Percentiles rank a stretch among this genome's conserved stretches.
These are phyloP conservation scores for Chaitophorus viminalis DNA, from an alignment of 2,888 invertebrate species.

Conservation along the genomic window DNA sequence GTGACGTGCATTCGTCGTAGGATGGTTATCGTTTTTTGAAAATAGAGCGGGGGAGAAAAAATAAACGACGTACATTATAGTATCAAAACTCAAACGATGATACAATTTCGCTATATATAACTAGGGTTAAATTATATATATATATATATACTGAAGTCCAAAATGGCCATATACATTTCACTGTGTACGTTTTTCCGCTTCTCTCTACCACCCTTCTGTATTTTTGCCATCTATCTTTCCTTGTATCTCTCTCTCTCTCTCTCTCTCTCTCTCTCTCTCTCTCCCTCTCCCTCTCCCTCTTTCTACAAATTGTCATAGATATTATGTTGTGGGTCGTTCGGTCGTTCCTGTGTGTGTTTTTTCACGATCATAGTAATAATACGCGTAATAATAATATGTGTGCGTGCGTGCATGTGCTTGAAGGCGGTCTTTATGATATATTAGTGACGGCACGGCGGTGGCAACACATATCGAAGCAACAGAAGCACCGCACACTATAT, in stretches of 20 bases:
- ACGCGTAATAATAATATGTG: conserved; percentile 4
- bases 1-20: too few species aligned
- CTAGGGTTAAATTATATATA: too few species aligned
- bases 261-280: neutral
- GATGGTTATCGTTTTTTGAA: too few species aligned
- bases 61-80: neutral
- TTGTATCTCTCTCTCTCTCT: neutral
- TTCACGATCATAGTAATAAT: neutral
- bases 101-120: neutral
- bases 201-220: too few species aligned
- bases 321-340: neutral
- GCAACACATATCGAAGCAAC: conserved; percentile 8
- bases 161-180: too few species aligned
- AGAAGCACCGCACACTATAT: neutral
- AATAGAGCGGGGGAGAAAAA: neutral
- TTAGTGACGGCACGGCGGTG: conserved; percentile 5
- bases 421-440: conserved; percentile 42
- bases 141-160: too few species aligned
- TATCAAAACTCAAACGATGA: neutral
- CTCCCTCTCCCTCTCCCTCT: neutral
- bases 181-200: too few species aligned
- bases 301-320: neutral
- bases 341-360: neutral
- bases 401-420: conserved; percentile 24
- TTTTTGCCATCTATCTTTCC: neutral